Conservation (phyloP, 2,113 vertebrate genomes). For the Nesospiza acunhae region DNA sequence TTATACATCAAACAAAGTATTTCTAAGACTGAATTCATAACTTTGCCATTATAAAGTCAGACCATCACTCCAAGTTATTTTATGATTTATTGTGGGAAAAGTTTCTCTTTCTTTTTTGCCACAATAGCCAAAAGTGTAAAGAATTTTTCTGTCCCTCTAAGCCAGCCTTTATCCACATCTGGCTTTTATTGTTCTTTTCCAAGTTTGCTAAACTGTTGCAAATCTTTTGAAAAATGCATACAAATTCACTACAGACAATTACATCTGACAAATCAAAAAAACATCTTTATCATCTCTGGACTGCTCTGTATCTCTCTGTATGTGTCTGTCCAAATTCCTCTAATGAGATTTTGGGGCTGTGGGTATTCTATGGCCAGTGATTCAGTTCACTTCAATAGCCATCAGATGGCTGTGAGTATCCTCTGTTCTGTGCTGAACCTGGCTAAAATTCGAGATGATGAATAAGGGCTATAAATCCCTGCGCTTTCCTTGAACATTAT, state of each 20-base stretch:
- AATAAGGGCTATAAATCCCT: constrained; percentile 40
- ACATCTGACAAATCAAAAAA: constrained; percentile 3
- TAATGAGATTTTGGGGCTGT: constrained; percentile 14
- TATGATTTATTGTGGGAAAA: background rate
- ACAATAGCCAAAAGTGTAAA: background rate
- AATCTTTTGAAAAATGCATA: background rate
- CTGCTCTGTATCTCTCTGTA: background rate
- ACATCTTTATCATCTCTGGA: background rate
- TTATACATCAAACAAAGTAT: background rate
- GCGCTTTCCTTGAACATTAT: constrained; percentile 25
- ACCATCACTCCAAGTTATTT: background rate
- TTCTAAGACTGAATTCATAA: background rate
- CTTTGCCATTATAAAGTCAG: background rate
- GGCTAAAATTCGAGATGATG: constrained; percentile 14
- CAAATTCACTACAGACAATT: constrained; percentile 17
- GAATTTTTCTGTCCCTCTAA: background rate
- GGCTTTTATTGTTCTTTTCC: background rate
- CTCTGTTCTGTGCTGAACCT: constrained; percentile 14
- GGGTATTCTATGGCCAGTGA: background rate
- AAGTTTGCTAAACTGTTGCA: background rate
- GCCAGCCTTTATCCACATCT: background rate
- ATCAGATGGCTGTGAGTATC: constrained; percentile 19
- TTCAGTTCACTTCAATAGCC: constrained; percentile 17
- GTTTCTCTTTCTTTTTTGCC: background rate
- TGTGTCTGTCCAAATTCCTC: background rate